Evolutionary conservation across 1,140 invertebrate species (phyloP).

Genomic region (Parasteatoda tepidariorum): DNA sequence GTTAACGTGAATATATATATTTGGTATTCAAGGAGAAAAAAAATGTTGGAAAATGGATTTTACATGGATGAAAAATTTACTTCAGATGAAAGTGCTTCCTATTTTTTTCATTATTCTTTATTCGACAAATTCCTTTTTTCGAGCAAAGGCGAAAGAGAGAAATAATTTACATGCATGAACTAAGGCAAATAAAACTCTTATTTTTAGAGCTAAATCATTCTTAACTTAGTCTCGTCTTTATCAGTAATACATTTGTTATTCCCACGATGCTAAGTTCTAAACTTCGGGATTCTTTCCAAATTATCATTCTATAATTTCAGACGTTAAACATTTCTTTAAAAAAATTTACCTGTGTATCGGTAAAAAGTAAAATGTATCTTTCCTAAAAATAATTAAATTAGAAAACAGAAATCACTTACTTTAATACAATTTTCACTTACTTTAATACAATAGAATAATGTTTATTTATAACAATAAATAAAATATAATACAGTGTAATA

Average conservation of each 20-base stretch:
- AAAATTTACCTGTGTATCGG: too few species aligned
- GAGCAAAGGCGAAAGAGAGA: neutral
- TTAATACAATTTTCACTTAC: too few species aligned
- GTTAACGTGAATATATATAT: too few species aligned
- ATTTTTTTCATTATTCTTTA: slow-evolving; percentile 19
- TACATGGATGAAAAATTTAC: slow-evolving; percentile 26
- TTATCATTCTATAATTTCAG: too few species aligned
- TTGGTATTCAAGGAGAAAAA: neutral
- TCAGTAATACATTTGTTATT: slow-evolving; percentile 8
- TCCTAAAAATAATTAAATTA: too few species aligned
- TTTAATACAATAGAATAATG: too few species aligned
- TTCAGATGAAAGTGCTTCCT: neutral
- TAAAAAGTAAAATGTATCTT: too few species aligned
- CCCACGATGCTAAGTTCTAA: neutral
- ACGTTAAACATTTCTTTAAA: too few species aligned
- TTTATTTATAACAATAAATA: too few species aligned
- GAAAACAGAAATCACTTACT: too few species aligned
- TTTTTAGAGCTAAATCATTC: slow-evolving; percentile 25
- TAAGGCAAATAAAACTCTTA: slow-evolving; percentile 56
- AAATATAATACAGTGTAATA: too few species aligned
- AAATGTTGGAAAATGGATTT: slow-evolving; percentile 2
- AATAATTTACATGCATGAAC: slow-evolving; percentile 48
- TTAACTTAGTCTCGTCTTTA: neutral
- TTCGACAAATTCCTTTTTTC: slow-evolving; percentile 31
- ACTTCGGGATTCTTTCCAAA: too few species aligned